A percentile compares a stretch with the other conserved stretches of the same genome.
Conservation (phyloP, 2,113 vertebrate species). For the Gallinago media region DNA sequence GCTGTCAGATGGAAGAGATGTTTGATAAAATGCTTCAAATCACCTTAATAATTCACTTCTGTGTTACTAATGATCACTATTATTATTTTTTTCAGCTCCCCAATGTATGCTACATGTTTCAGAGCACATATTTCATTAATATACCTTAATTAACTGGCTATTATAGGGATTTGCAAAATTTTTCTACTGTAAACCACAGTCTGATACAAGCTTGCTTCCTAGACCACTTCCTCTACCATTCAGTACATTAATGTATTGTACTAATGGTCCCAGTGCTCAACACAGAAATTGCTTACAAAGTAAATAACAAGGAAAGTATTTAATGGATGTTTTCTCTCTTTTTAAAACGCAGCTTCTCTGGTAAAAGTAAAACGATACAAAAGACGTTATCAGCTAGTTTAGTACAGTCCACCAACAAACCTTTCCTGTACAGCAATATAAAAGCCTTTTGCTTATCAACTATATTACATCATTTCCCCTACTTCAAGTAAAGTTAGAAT, state of each 20-base stretch:
- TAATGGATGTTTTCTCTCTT: neutral
- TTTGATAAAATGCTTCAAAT: neutral
- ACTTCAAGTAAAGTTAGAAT: neutral
- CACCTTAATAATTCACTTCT: neutral
- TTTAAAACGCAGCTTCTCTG: neutral
- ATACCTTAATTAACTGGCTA: neutral
- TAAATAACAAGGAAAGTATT: neutral
- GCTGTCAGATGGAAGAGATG: neutral
- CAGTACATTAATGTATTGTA: neutral
- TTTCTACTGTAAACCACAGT: neutral
- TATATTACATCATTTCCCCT: neutral
- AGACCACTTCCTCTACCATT: neutral
- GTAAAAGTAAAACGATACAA: neutral
- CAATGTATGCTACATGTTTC: neutral
- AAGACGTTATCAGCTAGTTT: neutral
- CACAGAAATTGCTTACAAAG: neutral
- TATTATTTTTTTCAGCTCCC: neutral
- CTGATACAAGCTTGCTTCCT: neutral
- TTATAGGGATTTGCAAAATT: neutral
- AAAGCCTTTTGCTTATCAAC: neutral
- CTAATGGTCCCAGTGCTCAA: neutral
- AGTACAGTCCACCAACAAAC: neutral
- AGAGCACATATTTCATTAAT: neutral
- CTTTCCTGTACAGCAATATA: neutral
- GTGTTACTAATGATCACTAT: neutral